Base-by-base conservation (phyloP, 2,113 vertebrate genomes). In the Morone saxatilis region DNA sequence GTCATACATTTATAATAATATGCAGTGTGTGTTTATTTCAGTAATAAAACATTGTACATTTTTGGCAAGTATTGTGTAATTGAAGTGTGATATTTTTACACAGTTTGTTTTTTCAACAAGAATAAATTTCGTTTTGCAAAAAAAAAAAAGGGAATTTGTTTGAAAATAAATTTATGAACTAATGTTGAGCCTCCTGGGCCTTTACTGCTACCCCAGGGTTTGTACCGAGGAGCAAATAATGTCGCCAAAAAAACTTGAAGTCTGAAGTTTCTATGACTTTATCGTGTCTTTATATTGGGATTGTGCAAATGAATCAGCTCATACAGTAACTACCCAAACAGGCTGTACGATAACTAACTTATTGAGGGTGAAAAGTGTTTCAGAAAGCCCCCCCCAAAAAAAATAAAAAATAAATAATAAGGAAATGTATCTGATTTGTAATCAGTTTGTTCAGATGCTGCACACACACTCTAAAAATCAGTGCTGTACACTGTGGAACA, bases 21-120 rank as follows among this genome's bases (percentile, higher is more conserved):
- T 95, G 93, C 96, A 95, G 95, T 96, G 94, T 96, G 48, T 98
- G 95, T 93, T 97, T 97, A 96, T 98, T 97, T 95, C 95, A 96
- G 96, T 94, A 93, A 95, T 94, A 94, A 96, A 97, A 93, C 95
- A 96, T 96, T 98, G 97, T 98, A 97, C 95, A 97, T 95, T 96
- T 94, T 96, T 95, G 96, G 92, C 94, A 95, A 97, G 90, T 96
- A 96, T 96, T 98, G 96, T 98, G 96, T 97, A 96, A 94, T 96
- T 96, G 94, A 96, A 97, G 96, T 98, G 97, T 98, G 96, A 96
- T 96, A 94, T 97, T 98, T 98, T 98, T 97, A 97, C 96, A 97
- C 95, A 61, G 93, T 97, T 96, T 94, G 89, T 96, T 97, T 97
- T 80, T 97, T 89, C 76, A 96, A 95, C 93, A 93, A 96, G 95